These are phyloP conservation scores for Silvanus unidentatus DNA, from an alignment of 2,888 invertebrate genomes.

Conservation along the genomic window DNA sequence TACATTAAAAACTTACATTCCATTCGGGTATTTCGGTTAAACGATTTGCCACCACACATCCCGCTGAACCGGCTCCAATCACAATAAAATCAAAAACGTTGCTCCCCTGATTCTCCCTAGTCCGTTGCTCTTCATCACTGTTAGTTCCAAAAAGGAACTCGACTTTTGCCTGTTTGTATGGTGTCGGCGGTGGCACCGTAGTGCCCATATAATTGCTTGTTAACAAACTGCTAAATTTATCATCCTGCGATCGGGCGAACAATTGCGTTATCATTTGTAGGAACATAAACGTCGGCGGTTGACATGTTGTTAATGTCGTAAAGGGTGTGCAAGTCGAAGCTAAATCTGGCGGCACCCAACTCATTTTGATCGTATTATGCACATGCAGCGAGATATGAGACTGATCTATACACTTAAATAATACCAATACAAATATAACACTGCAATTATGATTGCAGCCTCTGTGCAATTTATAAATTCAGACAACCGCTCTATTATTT, in stretches of 20 bases:
- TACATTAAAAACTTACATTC: constrained; percentile 47
- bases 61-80: constrained; percentile 63
- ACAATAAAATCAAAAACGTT: constrained; percentile 56
- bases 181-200: neutral
- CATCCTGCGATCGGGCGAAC: constrained; percentile 49
- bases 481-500: neutral
- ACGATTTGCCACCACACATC: constrained; percentile 61
- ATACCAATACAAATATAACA: no score
- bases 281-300: constrained; percentile 54
- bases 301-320: constrained; percentile 54
- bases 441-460: neutral
- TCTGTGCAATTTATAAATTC: neutral
- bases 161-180: constrained; percentile 5
- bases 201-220: constrained; percentile 3
- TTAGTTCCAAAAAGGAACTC: constrained; percentile 6
- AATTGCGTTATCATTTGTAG: constrained; percentile 53
- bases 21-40: constrained; percentile 57
- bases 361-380: constrained; percentile 24
- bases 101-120: constrained; percentile 22
- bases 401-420: constrained; percentile 1
- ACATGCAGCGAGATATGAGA: constrained; percentile 6
- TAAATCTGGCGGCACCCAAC: constrained; percentile 56
- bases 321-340: constrained; percentile 51
- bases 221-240: constrained; percentile 2
- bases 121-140: constrained; percentile 10